Evolutionary conservation across 2,888 invertebrate genomes (phyloP), one percentile per base, ranked within the genome.

Genomic region (Schizaphis graminum): DNA sequence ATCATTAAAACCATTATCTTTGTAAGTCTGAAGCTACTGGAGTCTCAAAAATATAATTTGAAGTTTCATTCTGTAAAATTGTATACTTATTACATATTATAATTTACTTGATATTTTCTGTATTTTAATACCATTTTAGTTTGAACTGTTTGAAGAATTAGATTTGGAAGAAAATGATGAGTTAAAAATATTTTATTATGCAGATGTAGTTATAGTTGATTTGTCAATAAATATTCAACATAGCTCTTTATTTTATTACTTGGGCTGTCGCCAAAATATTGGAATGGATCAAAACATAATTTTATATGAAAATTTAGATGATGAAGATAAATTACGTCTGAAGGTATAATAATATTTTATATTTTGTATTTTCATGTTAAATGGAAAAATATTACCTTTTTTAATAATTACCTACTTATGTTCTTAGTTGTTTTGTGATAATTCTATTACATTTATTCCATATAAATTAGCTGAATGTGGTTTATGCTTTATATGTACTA

Each of bases 121-220:
- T 61, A 61, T 57, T 56, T 94, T 44, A 8, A 44, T 16, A n/a
- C 26, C 28, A 94, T 97, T 97, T 94, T 96, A 98, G 98, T 99
- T 99, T 97, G 28, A 61, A 61, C 28, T 61, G 3, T 28, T 61
- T 61, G 99, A 99, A 96, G 99, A 98, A 96, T 96, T 99, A 95
- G 99, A 99, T 96, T 99, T 99, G 96, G 99, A 99, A 0, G 99
- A 99, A 96, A 98, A 98, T 28, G 98, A 98, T 96, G 98, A 98
- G 0, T 96, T 99, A 95, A 99, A 99, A 96, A 98, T 97, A 95
- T 99, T 99, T 96, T 99, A 99, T 96, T 99, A 99, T 97, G 99
- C 99, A 0, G 99, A 99, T 96, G 98, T 99, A 89, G 99, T 98
- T 0, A 97, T 99, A 86, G 98, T 99, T 87, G 99, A 99, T 96